Percentiles rank a stretch among this genome's conserved stretches.
These are phyloP conservation scores for Mystacornis crossleyi DNA, from an alignment of 2,113 vertebrate genomes.

Conservation along the genomic window DNA sequence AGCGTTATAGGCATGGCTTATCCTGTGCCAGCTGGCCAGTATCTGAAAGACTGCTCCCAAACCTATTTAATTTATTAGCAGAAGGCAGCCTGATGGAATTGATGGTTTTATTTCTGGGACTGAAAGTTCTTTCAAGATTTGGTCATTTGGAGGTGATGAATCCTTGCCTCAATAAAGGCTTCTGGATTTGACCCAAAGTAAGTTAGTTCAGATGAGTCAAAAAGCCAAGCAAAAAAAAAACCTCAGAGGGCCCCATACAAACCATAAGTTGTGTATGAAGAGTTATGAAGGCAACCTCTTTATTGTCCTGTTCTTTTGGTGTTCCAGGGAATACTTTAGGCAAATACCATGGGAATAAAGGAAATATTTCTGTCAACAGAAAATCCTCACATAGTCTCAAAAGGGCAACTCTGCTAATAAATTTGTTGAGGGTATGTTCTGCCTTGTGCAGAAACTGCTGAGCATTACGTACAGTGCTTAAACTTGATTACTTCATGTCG, in stretches of 20 bases:
- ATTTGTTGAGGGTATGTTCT: not conserved
- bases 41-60: not conserved
- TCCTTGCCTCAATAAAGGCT: not conserved
- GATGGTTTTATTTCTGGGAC: not conserved
- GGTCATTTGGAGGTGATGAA: not conserved
- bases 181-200: not conserved
- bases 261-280: not conserved
- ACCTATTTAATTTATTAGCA: not conserved
- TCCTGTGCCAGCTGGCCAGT: not conserved
- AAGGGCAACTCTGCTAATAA: not conserved
- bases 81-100: not conserved
- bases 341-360: not conserved
- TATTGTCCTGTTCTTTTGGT: not conserved
- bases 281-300: not conserved
- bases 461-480: not conserved
- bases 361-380: not conserved
- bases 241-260: not conserved
- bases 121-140: not conserved
- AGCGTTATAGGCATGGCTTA: accelerated
- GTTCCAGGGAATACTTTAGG: not conserved
- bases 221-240: not conserved
- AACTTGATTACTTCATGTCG: slow-evolving; percentile 4
- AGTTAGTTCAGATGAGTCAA: not conserved
- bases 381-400: not conserved
- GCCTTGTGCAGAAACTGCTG: not conserved